These are phyloP conservation scores for Scaptomyza pallida DNA, from an alignment of 1,140 invertebrate genomes.

Conservation along the genomic window DNA sequence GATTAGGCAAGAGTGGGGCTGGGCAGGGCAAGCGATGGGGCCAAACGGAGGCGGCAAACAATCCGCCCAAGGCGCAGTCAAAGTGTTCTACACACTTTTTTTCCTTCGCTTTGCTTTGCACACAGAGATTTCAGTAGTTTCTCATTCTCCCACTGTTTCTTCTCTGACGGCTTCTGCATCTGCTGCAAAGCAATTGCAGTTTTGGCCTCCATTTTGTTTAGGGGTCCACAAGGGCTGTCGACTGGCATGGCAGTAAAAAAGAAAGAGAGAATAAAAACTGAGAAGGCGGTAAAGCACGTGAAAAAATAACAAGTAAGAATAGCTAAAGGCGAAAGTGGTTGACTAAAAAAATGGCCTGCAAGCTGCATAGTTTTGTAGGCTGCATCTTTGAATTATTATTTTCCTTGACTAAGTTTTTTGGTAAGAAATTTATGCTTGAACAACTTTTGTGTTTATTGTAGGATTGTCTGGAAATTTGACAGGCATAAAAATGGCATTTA, in stretches of 20 bases:
- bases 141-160: background rate
- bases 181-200: constrained; percentile 41
- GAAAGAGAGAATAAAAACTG: no score
- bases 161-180: background rate
- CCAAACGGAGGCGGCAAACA: background rate
- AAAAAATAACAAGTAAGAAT: constrained; percentile 12
- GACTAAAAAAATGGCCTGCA: background rate
- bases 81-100: constrained; percentile 39
- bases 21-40: constrained; percentile 25
- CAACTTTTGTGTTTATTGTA: no score
- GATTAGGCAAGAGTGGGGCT: constrained; percentile 54
- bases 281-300: constrained; percentile 32
- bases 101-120: constrained; percentile 2
- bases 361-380: background rate
- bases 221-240: constrained; percentile 26
- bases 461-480: no score
- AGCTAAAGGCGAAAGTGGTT: background rate
- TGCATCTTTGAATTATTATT: no score
- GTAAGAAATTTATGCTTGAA: no score
- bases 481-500: no score
- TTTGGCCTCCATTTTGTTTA: constrained; percentile 48
- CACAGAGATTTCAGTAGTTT: constrained; percentile 38
- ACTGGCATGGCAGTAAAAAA: constrained; percentile 22
- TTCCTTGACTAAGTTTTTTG: no score
- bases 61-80: constrained; percentile 35